Percentiles rank a stretch among this genome's conserved stretches.
Evolutionary conservation across 2,113 vertebrate species (phyloP).

Genomic region (Colinus virginianus): DNA sequence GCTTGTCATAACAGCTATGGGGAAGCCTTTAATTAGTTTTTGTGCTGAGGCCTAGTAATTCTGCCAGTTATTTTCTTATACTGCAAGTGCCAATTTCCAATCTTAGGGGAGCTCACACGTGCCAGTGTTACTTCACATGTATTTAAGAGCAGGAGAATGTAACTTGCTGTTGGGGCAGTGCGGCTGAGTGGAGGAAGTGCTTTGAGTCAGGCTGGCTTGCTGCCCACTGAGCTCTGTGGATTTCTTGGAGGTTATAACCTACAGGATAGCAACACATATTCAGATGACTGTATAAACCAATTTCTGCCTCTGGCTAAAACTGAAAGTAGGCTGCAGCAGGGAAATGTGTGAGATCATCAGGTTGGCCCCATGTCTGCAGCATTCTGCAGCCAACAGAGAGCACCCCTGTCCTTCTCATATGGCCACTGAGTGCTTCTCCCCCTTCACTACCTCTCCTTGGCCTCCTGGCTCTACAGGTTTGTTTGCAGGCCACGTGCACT

Average conservation of each 20-base stretch:
- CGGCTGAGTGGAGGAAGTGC: not conserved
- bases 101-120: constrained; percentile 53
- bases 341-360: not conserved
- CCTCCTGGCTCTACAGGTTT: not conserved
- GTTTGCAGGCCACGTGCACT: not conserved
- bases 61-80: constrained; percentile 38
- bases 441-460: not conserved
- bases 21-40: constrained; percentile 61
- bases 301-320: not conserved
- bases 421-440: not conserved
- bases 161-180: not conserved
- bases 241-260: not conserved
- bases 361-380: not conserved
- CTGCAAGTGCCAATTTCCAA: constrained; percentile 38
- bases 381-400: not conserved
- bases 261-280: not conserved
- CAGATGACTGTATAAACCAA: not conserved
- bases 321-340: not conserved
- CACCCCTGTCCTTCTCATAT: not conserved
- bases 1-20: constrained; percentile 20
- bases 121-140: constrained; percentile 13
- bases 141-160: not conserved
- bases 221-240: constrained; percentile 1
- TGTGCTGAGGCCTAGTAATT: constrained; percentile 46
- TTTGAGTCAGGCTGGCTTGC: constrained; percentile 7